These are phyloP conservation scores for Saccostrea glomerata DNA, from an alignment of 1,140 invertebrate genomes.

Conservation along the genomic window DNA sequence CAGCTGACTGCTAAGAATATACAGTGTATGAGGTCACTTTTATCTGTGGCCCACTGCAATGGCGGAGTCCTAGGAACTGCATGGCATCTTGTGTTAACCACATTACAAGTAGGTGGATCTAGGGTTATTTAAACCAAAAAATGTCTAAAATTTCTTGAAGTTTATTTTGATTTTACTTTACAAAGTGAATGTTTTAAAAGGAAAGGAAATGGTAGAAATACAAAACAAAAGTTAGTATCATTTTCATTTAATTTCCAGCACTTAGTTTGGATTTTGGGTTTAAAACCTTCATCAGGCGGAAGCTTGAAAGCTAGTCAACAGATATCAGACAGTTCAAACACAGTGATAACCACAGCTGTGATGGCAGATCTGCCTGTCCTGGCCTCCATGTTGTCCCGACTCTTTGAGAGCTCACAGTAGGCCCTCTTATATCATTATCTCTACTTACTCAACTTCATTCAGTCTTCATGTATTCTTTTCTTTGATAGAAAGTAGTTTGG, in stretches of 20 bases:
- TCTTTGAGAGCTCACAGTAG: conserved; percentile 95
- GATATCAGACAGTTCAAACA: conserved; percentile 84
- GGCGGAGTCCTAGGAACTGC: conserved; percentile 94
- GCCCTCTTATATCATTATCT: conserved; percentile 54
- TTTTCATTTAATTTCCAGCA: conserved; percentile 83
- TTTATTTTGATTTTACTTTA: neutral
- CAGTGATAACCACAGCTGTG: conserved; percentile 96
- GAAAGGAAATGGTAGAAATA: neutral
- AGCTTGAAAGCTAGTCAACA: conserved; percentile 88
- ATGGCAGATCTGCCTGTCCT: conserved; percentile 94
- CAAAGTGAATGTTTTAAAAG: neutral
- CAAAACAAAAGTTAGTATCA: neutral
- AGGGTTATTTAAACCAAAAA: neutral
- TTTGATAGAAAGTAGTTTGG: neutral
- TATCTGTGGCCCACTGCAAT: conserved; percentile 93
- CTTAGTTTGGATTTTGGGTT: conserved; percentile 97
- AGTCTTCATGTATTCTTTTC: neutral
- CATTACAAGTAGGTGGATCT: conserved; percentile 83
- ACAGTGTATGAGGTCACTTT: conserved; percentile 94
- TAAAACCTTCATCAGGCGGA: conserved; percentile 94
- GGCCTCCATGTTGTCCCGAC: conserved; percentile 93
- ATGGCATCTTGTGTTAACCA: conserved; percentile 97
- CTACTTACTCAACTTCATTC: neutral
- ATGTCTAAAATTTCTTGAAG: neutral
- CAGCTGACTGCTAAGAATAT: conserved; percentile 96